Evolutionary conservation across 2,113 vertebrate species (phyloP).

Genomic region (Gallinago undulata): DNA sequence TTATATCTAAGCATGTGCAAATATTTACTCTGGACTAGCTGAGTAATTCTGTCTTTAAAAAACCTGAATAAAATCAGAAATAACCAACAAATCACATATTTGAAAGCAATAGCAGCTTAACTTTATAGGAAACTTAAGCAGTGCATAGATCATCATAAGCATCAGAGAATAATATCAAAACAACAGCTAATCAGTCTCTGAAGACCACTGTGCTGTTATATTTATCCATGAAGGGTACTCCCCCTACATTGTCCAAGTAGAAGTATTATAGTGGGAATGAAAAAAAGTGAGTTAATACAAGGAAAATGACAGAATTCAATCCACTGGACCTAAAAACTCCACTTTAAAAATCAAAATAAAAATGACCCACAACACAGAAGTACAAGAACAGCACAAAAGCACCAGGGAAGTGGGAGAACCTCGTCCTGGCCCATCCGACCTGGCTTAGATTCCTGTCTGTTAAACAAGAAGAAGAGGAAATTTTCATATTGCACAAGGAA

Average conservation of each 20-base stretch:
- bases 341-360: not conserved
- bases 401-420: not conserved
- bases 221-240: not conserved
- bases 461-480: not conserved
- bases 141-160: not conserved
- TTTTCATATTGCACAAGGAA: not conserved
- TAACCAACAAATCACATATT: not conserved
- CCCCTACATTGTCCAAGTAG: not conserved
- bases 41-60: conserved; percentile 65
- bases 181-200: not conserved
- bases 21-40: conserved; percentile 68
- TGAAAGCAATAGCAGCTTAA: not conserved
- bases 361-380: not conserved
- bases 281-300: not conserved
- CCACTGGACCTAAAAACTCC: not conserved
- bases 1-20: conserved; percentile 80
- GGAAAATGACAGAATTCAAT: not conserved
- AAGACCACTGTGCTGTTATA: not conserved
- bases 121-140: not conserved
- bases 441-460: not conserved
- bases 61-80: conserved; percentile 48
- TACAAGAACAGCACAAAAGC: not conserved
- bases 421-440: not conserved
- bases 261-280: not conserved
- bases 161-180: not conserved